Conservation (phyloP, 2,113 vertebrate species). For the Beaufortia kweichowensis region DNA sequence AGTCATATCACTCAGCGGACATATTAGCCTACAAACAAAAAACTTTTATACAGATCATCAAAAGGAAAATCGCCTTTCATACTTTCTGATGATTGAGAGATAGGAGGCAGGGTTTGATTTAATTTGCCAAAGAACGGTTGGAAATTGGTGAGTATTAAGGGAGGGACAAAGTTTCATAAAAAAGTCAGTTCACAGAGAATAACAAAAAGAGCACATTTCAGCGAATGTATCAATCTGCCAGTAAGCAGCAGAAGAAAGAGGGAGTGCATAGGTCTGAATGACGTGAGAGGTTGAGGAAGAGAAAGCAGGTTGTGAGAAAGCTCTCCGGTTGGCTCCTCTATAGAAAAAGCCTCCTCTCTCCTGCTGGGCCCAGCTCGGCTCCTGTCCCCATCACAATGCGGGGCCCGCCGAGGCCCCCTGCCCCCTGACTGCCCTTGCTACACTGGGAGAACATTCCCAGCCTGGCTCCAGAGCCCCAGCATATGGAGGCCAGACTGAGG, state of each 20-base stretch:
- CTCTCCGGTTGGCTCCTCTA: constrained; percentile 71
- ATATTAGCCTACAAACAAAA: too few species aligned
- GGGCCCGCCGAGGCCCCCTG: constrained; percentile 57
- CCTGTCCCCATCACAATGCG: constrained; percentile 72
- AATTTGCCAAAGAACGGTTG: constrained; percentile 66
- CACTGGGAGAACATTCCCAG: constrained; percentile 62
- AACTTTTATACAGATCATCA: too few species aligned
- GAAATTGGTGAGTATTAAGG: constrained; percentile 54
- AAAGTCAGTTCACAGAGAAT: constrained; percentile 61
- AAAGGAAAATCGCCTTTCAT: constrained; percentile 57
- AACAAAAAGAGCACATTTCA: constrained; percentile 71
- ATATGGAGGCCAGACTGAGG: constrained; percentile 73
- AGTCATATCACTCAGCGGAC: too few species aligned
- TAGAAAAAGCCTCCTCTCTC: constrained; percentile 73
- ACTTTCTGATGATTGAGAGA: constrained; percentile 73
- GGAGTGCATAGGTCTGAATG: constrained; percentile 41
- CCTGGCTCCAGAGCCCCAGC: constrained; percentile 69
- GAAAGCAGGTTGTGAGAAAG: constrained; percentile 74
- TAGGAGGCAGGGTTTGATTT: constrained; percentile 65
- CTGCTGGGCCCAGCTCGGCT: constrained; percentile 72
- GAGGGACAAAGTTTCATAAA: constrained; percentile 62
- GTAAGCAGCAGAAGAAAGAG: constrained; percentile 50
- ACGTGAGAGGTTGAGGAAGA: constrained; percentile 51
- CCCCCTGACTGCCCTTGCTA: constrained; percentile 70
- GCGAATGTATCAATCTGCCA: constrained; percentile 72